Evolutionary conservation across 2,113 vertebrate species (phyloP), one percentile per base, ranked within the genome.

Genomic region (Gallinago jamesoni): DNA sequence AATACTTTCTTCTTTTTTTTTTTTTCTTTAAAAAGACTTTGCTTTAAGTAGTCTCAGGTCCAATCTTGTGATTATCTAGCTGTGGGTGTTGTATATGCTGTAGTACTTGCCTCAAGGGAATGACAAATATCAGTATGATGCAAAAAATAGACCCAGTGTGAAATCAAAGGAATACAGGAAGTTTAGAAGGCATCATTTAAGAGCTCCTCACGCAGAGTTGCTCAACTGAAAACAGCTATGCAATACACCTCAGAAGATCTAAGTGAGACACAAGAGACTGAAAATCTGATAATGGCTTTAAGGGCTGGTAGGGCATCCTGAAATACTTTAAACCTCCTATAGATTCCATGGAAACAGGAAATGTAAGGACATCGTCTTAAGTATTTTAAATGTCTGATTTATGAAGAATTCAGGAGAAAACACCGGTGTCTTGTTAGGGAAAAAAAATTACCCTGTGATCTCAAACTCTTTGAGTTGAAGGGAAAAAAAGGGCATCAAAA

Each of bases 401-500:
- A 97, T 89, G 94, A 97, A 93, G 92, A 96, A 97, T 85, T 94
- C 66, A 74, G 95, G 76, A 86, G 87, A 96, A 95, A 96, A 95
- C 87, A 93, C 37, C 59, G 7, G 55, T 81, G 93, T 97, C 91
- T 97, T 96, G 94, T 98, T 95, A 97, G 78, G 48, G 72, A 25
- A 90, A 96, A 95, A 96, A 94, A 96, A 81, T 88, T 95, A 95
- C 52, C 70, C 73, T 97, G 93, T 97, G 95, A 97, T 98, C 96
- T 97, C n/a, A 89, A 57, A 91, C 70, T 91, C 96, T 98, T 97
- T 98, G 96, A 97, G 79, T 73, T 69, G 96, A 96, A 95, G 92
- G 94, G 94, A 48, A 85, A 74, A 93, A 97, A 79, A 66, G 77
- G 62, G 96, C 97, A 98, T 98, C 96, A 98, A 98, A 98, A 98